Evolutionary conservation across 2,888 invertebrate genomes (phyloP).

Genomic region (Anodontia alba): DNA sequence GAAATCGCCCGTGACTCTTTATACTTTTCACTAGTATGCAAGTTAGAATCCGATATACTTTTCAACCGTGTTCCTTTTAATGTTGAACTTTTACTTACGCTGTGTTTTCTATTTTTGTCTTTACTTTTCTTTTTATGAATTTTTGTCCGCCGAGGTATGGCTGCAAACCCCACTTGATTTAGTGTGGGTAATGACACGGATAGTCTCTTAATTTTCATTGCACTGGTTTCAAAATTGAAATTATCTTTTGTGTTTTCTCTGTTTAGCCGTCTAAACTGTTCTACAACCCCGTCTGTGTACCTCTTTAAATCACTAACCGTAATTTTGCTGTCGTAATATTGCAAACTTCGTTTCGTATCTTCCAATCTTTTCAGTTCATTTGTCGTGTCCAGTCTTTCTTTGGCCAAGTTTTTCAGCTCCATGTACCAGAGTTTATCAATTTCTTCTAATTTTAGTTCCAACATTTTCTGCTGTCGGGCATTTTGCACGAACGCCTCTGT

Average conservation of each 20-base stretch:
- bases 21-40: slow-evolving; percentile 36
- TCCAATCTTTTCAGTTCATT: slow-evolving; percentile 34
- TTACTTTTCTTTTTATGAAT: no score
- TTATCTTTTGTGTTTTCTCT: slow-evolving; percentile 43
- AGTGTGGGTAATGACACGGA: neutral
- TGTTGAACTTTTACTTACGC: neutral
- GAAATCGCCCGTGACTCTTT: neutral
- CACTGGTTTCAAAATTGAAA: slow-evolving; percentile 44
- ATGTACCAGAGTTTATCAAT: slow-evolving; percentile 49
- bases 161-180: neutral
- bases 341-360: slow-evolving; percentile 34
- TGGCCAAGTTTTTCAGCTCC: slow-evolving; percentile 40
- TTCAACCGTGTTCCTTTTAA: neutral
- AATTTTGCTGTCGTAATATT: slow-evolving; percentile 41
- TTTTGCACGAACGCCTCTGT: slow-evolving; percentile 54
- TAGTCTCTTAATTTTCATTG: slow-evolving; percentile 7
- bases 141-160: neutral
- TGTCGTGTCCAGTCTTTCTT: slow-evolving; percentile 43
- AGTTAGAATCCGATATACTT: slow-evolving; percentile 53
- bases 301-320: slow-evolving; percentile 39
- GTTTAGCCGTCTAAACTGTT: slow-evolving; percentile 35
- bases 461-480: slow-evolving; percentile 46
- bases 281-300: slow-evolving; percentile 36
- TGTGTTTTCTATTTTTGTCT: neutral
- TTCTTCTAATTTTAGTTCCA: slow-evolving; percentile 40